Evolutionary conservation across 2,888 invertebrate species (phyloP), one percentile per base, ranked within the genome.

Genomic region (Lasioglossum morio): DNA sequence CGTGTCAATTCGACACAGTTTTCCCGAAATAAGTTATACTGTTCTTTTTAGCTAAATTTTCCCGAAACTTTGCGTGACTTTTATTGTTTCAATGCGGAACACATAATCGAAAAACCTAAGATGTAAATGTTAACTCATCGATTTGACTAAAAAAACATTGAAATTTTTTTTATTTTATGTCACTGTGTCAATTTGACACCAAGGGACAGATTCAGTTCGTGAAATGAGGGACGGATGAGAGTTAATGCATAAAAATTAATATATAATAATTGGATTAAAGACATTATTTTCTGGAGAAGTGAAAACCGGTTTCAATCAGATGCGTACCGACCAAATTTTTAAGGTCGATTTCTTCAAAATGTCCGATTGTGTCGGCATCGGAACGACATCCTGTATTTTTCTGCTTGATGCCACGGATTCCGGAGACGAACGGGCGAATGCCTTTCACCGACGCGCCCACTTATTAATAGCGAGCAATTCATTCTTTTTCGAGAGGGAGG

Each of bases 391-490:
- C 30, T 14, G 4, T 30, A 5, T 30, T 69, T 69, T 69, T 69
- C 12, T 12, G 23, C 19, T 66, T 34, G 40, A 37, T 0, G n/a
- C 40, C 69, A 40, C 12, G n/a, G 37, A 69, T 69, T 34, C 40
- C 37, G 40, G 40, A 23, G 34, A 69, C n/a, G 69, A 23, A 30
- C 34, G 34, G 23, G 34, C 30, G 66, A 66, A n/a, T 69, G 79
- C 79, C 87, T 87, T 87, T 87, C 87, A 81, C 87, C 46, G 43
- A 63, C 40, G 57, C 57, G 34, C 72, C 40, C 43, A 72, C 27
- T 70, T 73, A 81, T 83, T 81, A 79, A 87, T 77, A 37, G 81
- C 12, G n/a, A 5, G 4, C 76, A 19, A 57, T 63, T 30, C 37
- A 46, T 74, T n/a, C 27, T 57, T 10, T 46, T 81, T 70, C 5